Conservation (phyloP, 2,113 vertebrate genomes). For the Lagopus leucura region DNA sequence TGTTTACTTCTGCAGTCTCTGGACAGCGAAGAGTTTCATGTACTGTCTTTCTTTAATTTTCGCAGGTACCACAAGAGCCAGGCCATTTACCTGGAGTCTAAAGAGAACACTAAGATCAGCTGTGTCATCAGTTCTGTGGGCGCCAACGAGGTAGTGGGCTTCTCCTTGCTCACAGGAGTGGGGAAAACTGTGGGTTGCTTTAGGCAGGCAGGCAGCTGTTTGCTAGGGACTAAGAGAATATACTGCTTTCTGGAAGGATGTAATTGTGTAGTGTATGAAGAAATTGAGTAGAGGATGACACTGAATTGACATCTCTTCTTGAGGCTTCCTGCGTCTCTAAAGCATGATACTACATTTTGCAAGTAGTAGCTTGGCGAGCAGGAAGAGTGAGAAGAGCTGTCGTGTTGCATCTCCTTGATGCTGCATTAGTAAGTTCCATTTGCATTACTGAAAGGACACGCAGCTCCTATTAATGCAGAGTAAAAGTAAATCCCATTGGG, state of each 20-base stretch:
- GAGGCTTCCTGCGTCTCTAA: not conserved
- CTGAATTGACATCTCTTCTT: not conserved
- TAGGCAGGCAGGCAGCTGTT: not conserved
- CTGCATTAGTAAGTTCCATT: not conserved
- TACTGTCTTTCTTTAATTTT: not conserved
- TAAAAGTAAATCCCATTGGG: not conserved
- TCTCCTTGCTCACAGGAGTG: not conserved
- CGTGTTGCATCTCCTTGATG: not conserved
- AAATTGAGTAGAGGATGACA: not conserved
- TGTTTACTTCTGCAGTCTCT: not conserved
- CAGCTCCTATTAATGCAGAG: not conserved
- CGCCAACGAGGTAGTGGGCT: constrained; percentile 89
- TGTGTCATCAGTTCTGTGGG: constrained; percentile 98
- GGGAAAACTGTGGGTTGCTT: not conserved
- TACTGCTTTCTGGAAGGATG: not conserved
- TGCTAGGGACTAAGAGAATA: not conserved
- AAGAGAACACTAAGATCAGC: constrained; percentile 98
- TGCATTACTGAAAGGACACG: not conserved
- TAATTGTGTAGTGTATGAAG: not conserved
- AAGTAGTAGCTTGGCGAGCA: not conserved
- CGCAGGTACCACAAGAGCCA: constrained; percentile 98
- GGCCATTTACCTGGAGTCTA: constrained; percentile 97
- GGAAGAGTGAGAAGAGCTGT: not conserved
- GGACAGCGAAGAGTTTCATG: not conserved
- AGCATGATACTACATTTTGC: not conserved